Conservation (phyloP, 2,113 vertebrate genomes). For the Polyodon spathula region DNA sequence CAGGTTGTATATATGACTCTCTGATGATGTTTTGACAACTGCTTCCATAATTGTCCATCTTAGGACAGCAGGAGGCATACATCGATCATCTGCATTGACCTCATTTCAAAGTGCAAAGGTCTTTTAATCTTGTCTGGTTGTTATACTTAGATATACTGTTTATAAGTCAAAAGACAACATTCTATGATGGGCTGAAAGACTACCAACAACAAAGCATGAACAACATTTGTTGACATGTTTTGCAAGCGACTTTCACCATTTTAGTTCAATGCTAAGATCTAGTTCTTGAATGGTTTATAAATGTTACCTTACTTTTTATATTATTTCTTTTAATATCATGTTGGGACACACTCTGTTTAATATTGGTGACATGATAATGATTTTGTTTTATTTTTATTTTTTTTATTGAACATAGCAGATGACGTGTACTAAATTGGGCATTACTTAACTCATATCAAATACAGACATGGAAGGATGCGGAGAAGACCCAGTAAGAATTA, state of each 20-base stretch:
- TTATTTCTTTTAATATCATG: neutral
- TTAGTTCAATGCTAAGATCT: constrained; percentile 67
- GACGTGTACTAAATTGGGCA: neutral
- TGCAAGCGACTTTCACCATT: constrained; percentile 45
- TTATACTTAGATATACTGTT: too few relatives aligned
- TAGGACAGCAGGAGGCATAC: too few relatives aligned
- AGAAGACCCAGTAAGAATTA: constrained; percentile 56
- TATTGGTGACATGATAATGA: neutral
- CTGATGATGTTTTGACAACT: too few relatives aligned
- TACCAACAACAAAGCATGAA: too few relatives aligned
- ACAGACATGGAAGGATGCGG: constrained; percentile 59
- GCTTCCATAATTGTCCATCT: too few relatives aligned
- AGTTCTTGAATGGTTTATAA: constrained; percentile 29
- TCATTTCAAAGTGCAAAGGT: too few relatives aligned
- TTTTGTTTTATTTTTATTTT: neutral
- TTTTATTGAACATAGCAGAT: neutral
- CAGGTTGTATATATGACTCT: too few relatives aligned
- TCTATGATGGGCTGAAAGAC: too few relatives aligned
- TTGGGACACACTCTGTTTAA: neutral
- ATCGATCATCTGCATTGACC: too few relatives aligned
- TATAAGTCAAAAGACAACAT: too few relatives aligned
- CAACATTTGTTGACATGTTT: too few relatives aligned
- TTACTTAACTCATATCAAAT: neutral
- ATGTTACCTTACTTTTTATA: constrained; percentile 9
- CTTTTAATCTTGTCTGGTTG: too few relatives aligned